A percentile compares a stretch with the other conserved stretches of the same genome.
Evolutionary conservation across 2,888 invertebrate genomes (phyloP).

Genomic region (Neoascia interrupta): DNA sequence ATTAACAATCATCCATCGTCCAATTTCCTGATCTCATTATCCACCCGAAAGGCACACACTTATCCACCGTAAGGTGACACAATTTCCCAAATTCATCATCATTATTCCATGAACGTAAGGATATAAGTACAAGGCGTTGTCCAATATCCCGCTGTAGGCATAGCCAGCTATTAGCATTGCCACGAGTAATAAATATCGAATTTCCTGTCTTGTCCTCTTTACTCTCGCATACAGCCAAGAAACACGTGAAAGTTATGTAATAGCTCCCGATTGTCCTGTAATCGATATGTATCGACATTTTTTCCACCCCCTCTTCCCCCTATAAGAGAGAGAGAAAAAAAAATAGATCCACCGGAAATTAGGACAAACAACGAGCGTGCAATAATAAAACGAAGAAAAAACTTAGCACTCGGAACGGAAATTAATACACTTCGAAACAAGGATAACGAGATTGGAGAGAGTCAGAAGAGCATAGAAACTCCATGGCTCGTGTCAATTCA

Average conservation of each 20-base stretch:
- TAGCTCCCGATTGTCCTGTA: conserved; percentile 8
- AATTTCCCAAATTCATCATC: too few species aligned
- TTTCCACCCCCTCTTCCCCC: not conserved
- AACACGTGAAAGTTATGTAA: not conserved
- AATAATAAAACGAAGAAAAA: conserved; percentile 51
- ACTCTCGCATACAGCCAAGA: not conserved
- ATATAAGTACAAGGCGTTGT: too few species aligned
- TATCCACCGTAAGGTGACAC: too few species aligned
- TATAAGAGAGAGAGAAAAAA: not conserved
- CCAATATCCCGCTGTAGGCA: too few species aligned
- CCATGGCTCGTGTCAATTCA: conserved; percentile 62
- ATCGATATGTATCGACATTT: too few species aligned
- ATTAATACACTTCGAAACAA: conserved; percentile 60
- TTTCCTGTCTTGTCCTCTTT: conserved; percentile 29
- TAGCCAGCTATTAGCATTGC: too few species aligned
- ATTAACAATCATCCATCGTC: too few species aligned
- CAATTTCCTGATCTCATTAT: too few species aligned
- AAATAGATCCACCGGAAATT: conserved; percentile 42
- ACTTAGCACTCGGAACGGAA: conserved; percentile 63
- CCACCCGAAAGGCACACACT: too few species aligned
- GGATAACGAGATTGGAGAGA: conserved; percentile 12
- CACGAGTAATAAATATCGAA: conserved; percentile 52
- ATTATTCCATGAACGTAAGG: too few species aligned
- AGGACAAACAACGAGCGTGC: conserved; percentile 61
- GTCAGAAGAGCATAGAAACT: too few species aligned